A percentile compares a stretch with the other conserved stretches of the same genome.
Conservation (phyloP, 2,888 invertebrate genomes). For the Mesorhabditis sp. region DNA sequence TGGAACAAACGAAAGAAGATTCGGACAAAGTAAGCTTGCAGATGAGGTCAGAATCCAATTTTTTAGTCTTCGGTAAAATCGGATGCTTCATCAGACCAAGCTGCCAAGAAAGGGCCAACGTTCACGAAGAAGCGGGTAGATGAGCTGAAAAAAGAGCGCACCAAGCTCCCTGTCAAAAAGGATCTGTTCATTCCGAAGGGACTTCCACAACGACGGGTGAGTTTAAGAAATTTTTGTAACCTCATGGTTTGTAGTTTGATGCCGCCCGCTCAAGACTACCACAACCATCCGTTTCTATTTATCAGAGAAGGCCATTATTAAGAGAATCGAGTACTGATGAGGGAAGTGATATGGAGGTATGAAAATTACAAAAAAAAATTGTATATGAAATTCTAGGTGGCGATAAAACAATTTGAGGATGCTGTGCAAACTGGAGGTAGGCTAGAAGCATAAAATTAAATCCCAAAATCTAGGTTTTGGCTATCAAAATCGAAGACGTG, state of each 20-base stretch:
- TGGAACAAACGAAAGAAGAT: neutral
- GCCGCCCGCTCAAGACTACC: neutral
- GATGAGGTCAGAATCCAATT: neutral
- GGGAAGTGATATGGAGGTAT: slow-evolving; percentile 6
- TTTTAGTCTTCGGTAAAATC: neutral
- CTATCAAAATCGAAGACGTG: neutral
- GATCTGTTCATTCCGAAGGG: neutral
- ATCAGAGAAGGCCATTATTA: neutral
- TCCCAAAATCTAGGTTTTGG: neutral
- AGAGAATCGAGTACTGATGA: neutral
- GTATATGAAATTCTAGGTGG: neutral
- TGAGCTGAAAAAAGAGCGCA: neutral
- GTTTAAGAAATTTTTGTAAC: neutral
- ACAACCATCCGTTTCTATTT: neutral
- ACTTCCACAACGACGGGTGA: neutral
- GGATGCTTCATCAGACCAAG: neutral
- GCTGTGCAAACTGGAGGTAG: neutral
- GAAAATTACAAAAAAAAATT: neutral
- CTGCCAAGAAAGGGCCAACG: neutral
- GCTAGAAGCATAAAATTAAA: neutral
- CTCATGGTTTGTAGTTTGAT: neutral
- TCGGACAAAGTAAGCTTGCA: neutral
- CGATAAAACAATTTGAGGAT: neutral
- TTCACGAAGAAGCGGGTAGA: neutral
- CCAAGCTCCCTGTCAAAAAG: neutral